Percentiles rank a stretch among this genome's conserved stretches.
Evolutionary conservation across 2,113 vertebrate genomes (phyloP).

Genomic region (Oreocharis arfaki): DNA sequence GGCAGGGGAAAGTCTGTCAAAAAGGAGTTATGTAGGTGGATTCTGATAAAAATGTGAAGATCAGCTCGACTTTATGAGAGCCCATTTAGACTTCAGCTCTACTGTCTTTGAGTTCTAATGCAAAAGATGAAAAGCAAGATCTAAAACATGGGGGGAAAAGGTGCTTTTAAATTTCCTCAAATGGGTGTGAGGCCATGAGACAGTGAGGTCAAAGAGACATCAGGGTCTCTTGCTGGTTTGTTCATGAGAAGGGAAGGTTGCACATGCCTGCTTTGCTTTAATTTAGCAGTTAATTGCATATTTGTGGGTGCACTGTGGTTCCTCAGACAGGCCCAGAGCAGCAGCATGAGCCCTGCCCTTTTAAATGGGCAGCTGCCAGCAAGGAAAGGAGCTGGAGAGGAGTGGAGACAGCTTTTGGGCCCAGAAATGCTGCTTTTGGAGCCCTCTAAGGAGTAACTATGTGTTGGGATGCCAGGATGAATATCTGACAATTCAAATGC

Average conservation of each 20-base stretch:
- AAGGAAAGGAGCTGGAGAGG: background rate
- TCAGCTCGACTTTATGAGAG: background rate
- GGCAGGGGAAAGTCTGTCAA: background rate
- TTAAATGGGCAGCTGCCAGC: background rate
- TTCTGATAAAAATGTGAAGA: background rate
- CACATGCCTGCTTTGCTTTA: background rate
- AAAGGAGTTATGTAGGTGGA: background rate
- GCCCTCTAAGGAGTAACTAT: background rate
- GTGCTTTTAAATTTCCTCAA: background rate
- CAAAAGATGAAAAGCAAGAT: background rate
- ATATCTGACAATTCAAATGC: background rate
- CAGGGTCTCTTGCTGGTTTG: background rate
- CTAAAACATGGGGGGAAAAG: accelerated
- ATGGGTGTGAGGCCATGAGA: background rate
- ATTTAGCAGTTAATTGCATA: background rate
- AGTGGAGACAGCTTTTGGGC: background rate
- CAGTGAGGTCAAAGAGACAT: background rate
- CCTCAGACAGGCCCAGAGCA: background rate
- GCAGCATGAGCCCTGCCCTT: background rate
- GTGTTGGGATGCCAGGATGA: background rate
- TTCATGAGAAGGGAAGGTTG: background rate
- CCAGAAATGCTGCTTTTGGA: background rate
- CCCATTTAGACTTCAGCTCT: background rate
- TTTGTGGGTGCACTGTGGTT: background rate
- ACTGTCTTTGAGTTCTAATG: background rate